Conservation (phyloP, 2,888 invertebrate genomes). For the Podotricha telesiphe region DNA sequence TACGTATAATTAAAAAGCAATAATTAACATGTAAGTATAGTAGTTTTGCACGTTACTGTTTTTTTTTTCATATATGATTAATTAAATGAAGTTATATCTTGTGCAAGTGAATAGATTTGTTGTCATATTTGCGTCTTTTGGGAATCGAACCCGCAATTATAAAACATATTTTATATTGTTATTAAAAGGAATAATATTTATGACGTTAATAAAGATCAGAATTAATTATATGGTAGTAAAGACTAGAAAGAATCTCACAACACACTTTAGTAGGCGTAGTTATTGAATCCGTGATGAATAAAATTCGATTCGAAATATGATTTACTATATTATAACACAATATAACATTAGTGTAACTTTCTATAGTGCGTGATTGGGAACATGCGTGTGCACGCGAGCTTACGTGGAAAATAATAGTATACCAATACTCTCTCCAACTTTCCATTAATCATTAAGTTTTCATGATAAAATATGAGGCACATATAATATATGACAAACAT, state of each 20-base stretch:
- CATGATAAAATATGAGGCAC: background rate
- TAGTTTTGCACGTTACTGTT: background rate
- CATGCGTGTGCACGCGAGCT: slow-evolving; percentile 35
- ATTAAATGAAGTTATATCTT: no score
- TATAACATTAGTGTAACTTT: slow-evolving; percentile 25
- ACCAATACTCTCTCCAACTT: slow-evolving; percentile 25
- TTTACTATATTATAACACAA: slow-evolving; percentile 1
- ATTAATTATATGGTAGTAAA: no score
- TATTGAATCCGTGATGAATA: slow-evolving; percentile 13
- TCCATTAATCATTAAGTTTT: slow-evolving; percentile 17
- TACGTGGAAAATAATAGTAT: slow-evolving; percentile 20
- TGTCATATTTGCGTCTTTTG: background rate
- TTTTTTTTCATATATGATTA: background rate
- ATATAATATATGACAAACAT: background rate
- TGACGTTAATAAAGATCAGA: background rate
- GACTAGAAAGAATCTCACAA: no score
- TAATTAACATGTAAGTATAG: background rate
- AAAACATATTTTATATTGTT: background rate
- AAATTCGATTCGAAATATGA: background rate
- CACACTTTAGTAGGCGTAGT: background rate
- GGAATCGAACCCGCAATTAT: background rate
- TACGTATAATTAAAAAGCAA: slow-evolving; percentile 4
- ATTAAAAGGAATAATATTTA: background rate
- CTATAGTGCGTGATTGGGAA: slow-evolving; percentile 30
- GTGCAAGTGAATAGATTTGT: background rate